These are phyloP conservation scores for Phalacrocorax pelagicus DNA, from an alignment of 2,113 vertebrate genomes.

Conservation along the genomic window DNA sequence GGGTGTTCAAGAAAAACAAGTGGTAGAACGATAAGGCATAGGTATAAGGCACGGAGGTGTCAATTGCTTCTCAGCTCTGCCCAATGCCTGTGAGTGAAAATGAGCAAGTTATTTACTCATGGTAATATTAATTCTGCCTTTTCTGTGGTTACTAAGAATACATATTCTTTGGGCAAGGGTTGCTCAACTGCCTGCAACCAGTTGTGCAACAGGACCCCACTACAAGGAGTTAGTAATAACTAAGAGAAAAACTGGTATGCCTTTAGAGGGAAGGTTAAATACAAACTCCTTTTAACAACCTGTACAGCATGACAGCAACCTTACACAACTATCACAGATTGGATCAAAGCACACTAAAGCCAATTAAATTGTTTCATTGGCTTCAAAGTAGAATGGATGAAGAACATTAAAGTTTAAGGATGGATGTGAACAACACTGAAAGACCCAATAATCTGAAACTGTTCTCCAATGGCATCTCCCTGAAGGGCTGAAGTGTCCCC, in stretches of 20 bases:
- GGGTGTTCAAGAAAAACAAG: neutral
- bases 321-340: neutral
- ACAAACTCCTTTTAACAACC: neutral
- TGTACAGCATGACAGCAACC: neutral
- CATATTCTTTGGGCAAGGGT: neutral
- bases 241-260: neutral
- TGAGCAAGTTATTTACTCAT: neutral
- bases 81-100: neutral
- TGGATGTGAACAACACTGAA: neutral
- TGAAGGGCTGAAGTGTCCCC: neutral
- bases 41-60: neutral
- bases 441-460: neutral
- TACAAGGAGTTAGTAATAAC: neutral
- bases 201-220: neutral
- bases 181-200: neutral
- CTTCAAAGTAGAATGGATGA: slow-evolving; percentile 8
- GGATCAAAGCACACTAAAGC: slow-evolving; percentile 16
- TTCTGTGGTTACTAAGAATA: neutral
- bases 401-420: neutral
- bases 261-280: neutral
- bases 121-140: neutral
- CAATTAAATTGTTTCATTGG: neutral
- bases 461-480: neutral
- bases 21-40: neutral
- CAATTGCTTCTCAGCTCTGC: neutral